phyloP scores from a whole-genome alignment of 2,113 vertebrate genomes.

The Erythrocercus mccallii region DNA sequence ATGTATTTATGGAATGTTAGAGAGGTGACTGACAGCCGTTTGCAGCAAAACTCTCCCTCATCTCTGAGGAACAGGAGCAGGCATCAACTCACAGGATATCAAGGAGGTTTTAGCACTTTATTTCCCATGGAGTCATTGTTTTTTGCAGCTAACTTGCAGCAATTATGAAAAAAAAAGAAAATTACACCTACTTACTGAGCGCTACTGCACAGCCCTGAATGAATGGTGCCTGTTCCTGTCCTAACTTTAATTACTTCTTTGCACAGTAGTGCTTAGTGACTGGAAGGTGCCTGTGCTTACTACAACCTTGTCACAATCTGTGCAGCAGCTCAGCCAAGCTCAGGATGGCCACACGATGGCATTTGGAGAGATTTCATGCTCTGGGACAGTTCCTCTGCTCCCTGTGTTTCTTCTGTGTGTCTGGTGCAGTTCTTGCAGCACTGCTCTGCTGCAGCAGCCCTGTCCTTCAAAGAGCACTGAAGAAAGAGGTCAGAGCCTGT shows the following conservation, averaged over 20 bases:
- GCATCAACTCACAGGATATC: not conserved
- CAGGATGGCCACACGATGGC: not conserved
- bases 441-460: not conserved
- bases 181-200: not conserved
- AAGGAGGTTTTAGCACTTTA: not conserved
- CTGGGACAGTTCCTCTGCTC: not conserved
- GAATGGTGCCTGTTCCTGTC: constrained; percentile 20
- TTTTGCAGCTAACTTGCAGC: not conserved
- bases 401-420: accelerated
- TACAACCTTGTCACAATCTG: not conserved
- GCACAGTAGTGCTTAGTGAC: not conserved
- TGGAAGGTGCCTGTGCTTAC: not conserved
- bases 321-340: constrained; percentile 12
- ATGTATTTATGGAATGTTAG: not conserved
- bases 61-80: not conserved
- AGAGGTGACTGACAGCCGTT: not conserved
- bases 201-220: not conserved
- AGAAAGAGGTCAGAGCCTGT: not conserved
- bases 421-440: not conserved
- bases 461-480: not conserved
- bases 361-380: not conserved
- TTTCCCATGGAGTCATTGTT: not conserved
- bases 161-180: constrained; percentile 8
- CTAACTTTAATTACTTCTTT: constrained; percentile 31
- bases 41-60: not conserved